Evolutionary conservation across 1,140 invertebrate genomes (phyloP).

Genomic region (Aporrectodea caliginosa): DNA sequence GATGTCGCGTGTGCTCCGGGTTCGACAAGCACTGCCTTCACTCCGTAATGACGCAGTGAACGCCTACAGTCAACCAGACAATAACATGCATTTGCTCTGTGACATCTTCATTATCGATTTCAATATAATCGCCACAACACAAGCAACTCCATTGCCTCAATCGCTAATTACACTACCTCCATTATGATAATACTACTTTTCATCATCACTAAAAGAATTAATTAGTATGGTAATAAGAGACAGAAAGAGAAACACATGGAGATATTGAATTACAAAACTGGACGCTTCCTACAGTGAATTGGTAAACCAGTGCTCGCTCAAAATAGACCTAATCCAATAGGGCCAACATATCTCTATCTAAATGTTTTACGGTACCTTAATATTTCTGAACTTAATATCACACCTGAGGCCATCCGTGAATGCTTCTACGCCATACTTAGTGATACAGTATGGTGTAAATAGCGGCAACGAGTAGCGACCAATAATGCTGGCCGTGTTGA

Average conservation of each 20-base stretch:
- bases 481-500: conserved; percentile 9
- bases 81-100: neutral
- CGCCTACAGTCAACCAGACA: too few relatives aligned
- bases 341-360: neutral
- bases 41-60: neutral
- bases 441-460: conserved; percentile 68
- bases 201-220: neutral
- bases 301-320: neutral
- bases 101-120: too few relatives aligned
- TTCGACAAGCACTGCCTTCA: neutral
- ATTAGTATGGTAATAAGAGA: neutral
- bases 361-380: neutral
- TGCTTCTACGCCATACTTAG: conserved; percentile 72
- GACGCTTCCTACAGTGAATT: too few relatives aligned
- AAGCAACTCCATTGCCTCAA: too few relatives aligned
- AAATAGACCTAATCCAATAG: neutral
- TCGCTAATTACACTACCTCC: neutral
- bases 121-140: too few relatives aligned
- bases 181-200: neutral
- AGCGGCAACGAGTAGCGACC: conserved; percentile 57
- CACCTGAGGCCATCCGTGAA: conserved; percentile 71
- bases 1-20: neutral
- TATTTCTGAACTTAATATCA: neutral
- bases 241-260: neutral
- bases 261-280: too few relatives aligned